Evolutionary conservation across 2,113 vertebrate genomes (phyloP).

Genomic region (Lonchura striata): DNA sequence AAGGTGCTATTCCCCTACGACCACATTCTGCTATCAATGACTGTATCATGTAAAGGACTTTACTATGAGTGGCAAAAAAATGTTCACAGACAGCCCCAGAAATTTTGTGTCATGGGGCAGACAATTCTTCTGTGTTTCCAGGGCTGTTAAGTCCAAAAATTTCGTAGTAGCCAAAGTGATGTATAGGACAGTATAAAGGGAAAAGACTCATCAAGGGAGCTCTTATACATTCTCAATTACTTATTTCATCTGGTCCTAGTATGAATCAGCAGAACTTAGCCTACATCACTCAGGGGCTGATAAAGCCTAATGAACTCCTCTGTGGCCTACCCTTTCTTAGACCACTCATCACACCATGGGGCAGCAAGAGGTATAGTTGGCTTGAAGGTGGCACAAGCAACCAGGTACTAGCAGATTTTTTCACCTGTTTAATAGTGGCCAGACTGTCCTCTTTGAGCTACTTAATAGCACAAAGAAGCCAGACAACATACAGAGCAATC

Average conservation of each 20-base stretch:
- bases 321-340: not conserved
- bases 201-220: not conserved
- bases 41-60: accelerated
- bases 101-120: not conserved
- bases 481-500: not conserved
- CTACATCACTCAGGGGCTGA: not conserved
- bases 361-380: not conserved
- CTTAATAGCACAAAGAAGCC: not conserved
- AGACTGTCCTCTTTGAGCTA: not conserved
- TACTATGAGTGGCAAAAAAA: accelerated
- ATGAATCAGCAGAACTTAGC: not conserved
- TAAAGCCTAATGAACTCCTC: not conserved
- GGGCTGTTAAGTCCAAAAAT: not conserved
- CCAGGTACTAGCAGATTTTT: not conserved
- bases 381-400: not conserved
- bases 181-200: not conserved
- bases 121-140: not conserved
- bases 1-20: not conserved
- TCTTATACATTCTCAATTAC: not conserved
- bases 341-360: too few species aligned
- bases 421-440: not conserved
- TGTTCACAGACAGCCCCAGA: not conserved
- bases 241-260: not conserved
- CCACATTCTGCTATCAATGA: not conserved
- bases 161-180: not conserved